Percentiles rank a stretch among this genome's conserved stretches.
Evolutionary conservation across 2,888 invertebrate species (phyloP).

Genomic region (Lycophotia porphyrea): DNA sequence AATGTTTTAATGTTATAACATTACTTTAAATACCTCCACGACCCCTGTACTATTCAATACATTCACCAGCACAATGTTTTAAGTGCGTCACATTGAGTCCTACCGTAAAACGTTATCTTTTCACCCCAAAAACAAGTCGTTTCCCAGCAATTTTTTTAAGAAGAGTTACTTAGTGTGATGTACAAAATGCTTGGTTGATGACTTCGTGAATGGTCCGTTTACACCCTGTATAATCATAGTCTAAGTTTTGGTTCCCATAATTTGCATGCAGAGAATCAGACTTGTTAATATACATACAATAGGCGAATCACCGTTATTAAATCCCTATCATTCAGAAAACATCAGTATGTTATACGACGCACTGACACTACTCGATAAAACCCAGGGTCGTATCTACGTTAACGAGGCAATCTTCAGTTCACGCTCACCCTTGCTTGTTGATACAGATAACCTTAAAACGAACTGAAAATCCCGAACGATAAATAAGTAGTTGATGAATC

Average conservation of each 20-base stretch:
- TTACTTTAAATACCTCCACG: too few relatives aligned
- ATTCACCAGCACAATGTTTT: too few relatives aligned
- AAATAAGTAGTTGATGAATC: not conserved
- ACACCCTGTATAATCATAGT: not conserved
- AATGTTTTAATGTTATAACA: too few relatives aligned
- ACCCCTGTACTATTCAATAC: too few relatives aligned
- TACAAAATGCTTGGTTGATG: too few relatives aligned
- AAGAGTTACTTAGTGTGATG: too few relatives aligned
- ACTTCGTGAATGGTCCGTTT: too few relatives aligned
- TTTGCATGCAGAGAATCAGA: not conserved
- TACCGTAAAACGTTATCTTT: too few relatives aligned
- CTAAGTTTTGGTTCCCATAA: not conserved
- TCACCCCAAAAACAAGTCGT: too few relatives aligned
- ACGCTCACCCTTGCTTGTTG: conserved; percentile 1
- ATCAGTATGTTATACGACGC: not conserved
- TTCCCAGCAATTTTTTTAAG: too few relatives aligned
- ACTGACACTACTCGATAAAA: not conserved
- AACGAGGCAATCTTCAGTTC: not conserved
- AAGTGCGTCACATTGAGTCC: too few relatives aligned
- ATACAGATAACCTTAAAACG: conserved; percentile 23
- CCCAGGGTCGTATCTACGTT: not conserved
- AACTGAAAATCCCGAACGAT: not conserved
- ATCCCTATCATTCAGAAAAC: not conserved
- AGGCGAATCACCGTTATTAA: not conserved
- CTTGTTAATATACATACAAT: not conserved